Percentiles rank a stretch among this genome's conserved stretches.
Evolutionary conservation across 2,888 invertebrate species (phyloP).

Genomic region (Prosapia bicincta): DNA sequence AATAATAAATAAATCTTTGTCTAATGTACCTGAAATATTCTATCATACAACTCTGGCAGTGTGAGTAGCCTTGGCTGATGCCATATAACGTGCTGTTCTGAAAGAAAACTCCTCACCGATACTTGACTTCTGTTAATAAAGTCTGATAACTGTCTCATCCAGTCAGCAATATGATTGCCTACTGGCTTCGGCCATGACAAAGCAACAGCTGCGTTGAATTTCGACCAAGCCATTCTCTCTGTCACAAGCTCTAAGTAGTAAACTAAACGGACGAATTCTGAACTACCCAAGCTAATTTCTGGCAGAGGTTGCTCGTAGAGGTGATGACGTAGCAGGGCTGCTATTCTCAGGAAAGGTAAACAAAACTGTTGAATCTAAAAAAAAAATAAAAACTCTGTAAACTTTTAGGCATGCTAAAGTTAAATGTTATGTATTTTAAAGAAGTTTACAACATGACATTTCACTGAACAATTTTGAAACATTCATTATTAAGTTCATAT

Average conservation of each 20-base stretch:
- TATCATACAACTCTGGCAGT: conserved; percentile 88
- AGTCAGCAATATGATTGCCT: conserved; percentile 37
- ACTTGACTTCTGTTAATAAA: conserved; percentile 51
- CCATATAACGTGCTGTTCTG: conserved; percentile 75
- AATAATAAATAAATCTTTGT: too few species aligned
- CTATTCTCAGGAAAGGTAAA: conserved; percentile 79
- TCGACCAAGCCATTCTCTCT: conserved; percentile 61
- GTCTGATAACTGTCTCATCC: conserved; percentile 39
- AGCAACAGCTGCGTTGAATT: conserved; percentile 42
- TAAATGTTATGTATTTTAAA: too few species aligned
- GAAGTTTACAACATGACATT: too few species aligned
- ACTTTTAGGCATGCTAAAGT: too few species aligned
- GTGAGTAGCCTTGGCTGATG: conserved; percentile 76
- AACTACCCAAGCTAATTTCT: conserved; percentile 57
- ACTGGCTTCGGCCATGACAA: conserved; percentile 41
- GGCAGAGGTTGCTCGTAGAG: conserved; percentile 75
- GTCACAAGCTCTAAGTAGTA: conserved; percentile 74
- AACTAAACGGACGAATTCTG: conserved; percentile 74
- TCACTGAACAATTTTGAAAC: too few species aligned
- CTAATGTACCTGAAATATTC: conserved; percentile 73
- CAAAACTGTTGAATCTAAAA: conserved; percentile 73
- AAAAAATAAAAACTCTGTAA: too few species aligned
- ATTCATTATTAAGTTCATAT: too few species aligned
- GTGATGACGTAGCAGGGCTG: conserved; percentile 78
- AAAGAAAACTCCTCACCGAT: conserved; percentile 64